phyloP scores from a whole-genome alignment of 2,797 vertebrate species.

The Myripristis jacobus region DNA sequence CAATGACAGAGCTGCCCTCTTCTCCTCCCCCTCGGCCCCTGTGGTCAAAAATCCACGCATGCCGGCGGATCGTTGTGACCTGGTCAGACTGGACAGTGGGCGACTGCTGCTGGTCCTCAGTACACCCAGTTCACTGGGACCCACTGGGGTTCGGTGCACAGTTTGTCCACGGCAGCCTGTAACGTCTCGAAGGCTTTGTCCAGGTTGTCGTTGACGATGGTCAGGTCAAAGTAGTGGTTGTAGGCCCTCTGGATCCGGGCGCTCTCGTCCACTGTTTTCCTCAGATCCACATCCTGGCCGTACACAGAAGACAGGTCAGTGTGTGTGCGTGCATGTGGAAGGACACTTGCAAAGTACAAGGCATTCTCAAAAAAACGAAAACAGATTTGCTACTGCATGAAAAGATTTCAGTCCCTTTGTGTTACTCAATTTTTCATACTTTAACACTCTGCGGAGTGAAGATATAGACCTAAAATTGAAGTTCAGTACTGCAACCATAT shows the following conservation, averaged over 20 bases:
- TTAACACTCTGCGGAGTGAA: neutral
- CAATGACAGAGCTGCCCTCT: slow-evolving; percentile 18
- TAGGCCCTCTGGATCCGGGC: slow-evolving; percentile 94
- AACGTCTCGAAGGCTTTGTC: slow-evolving; percentile 96
- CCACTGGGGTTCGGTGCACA: slow-evolving; percentile 93
- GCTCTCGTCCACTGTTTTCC: slow-evolving; percentile 97
- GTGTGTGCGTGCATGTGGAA: neutral
- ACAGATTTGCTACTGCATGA: too few species aligned
- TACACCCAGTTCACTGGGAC: slow-evolving; percentile 99
- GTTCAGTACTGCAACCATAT: too few species aligned
- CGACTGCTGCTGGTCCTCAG: slow-evolving; percentile 73
- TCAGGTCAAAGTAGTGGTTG: slow-evolving; percentile 97
- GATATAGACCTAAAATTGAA: too few species aligned
- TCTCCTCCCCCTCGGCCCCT: slow-evolving; percentile 54
- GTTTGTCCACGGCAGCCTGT: slow-evolving; percentile 89
- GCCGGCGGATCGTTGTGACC: slow-evolving; percentile 42
- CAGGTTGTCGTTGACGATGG: slow-evolving; percentile 95
- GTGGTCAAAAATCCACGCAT: slow-evolving; percentile 54
- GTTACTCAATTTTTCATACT: too few species aligned
- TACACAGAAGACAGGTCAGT: slow-evolving; percentile 15
- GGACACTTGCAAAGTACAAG: too few species aligned
- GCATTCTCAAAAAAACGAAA: too few species aligned
- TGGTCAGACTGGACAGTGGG: slow-evolving; percentile 11
- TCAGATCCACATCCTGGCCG: slow-evolving; percentile 93
- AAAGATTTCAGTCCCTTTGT: too few species aligned